Base-by-base conservation (phyloP, 2,113 vertebrate genomes). In the Melanostigma gelatinosum region DNA sequence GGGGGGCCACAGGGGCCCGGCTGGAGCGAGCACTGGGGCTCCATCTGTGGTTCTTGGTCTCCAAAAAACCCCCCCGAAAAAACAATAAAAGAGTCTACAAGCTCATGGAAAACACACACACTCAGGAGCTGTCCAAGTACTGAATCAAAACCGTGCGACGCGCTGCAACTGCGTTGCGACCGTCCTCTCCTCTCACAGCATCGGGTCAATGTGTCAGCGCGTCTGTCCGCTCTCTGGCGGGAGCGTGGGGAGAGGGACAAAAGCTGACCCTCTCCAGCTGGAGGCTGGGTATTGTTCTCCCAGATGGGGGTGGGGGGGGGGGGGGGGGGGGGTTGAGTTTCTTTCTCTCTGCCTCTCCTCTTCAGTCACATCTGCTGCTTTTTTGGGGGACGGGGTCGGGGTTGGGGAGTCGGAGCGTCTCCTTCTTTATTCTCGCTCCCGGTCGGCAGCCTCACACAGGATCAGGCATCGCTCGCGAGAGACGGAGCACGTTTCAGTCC, bases 101-200 rank as follows among this genome's bases (percentile, higher is more conserved):
- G 2, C 70, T 81, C 85, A 81, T 79, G 72, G 71, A n/a, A 52
- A 4, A 48, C 15, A 48, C 46, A 36, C 27, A 29, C 46, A 32
- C 24, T 76, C 72, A 16, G 94, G 95, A 95, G 94, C 95, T 95
- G 94, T 95, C 94, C 95, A 94, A 92, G 93, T 94, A 78, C 93
- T 95, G 95, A 95, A 93, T 44, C 20, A 63, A 90, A 89, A 79
- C 29, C 27, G 27, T 2, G 42, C 20, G 1, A 63, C 75, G 72
- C 16, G 36, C 57, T 63, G 83, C 65, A n/a, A 67, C 63, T 72
- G 76, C 46, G 16, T 9, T 8, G 34, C 67, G 8, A 34, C 22
- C 6, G 64, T 79, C 50, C 6, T 72, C 83, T 87, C 63, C 60
- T 50, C 71, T 85, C 81, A 1, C 85, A 58, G 80, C 88, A 60